Evolutionary conservation across 2,888 invertebrate genomes (phyloP).

Genomic region (Pandemis corylana): DNA sequence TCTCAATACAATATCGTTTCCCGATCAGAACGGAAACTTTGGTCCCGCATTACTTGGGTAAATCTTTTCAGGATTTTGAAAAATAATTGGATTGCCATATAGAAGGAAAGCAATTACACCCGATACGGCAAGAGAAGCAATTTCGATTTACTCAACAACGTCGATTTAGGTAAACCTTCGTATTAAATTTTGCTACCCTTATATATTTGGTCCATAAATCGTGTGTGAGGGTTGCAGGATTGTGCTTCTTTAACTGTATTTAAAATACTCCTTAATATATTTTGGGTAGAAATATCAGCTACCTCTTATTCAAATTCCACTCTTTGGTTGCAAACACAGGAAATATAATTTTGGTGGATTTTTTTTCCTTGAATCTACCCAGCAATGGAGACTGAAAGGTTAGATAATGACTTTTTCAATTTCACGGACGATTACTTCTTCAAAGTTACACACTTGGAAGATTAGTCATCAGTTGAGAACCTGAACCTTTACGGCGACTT

Average conservation of each 20-base stretch:
- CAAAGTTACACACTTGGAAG: too few species aligned
- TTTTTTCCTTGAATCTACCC: neutral
- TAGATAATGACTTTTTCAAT: too few species aligned
- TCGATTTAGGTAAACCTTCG: slow-evolving; percentile 73
- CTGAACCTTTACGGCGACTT: too few species aligned
- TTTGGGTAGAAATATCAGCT: slow-evolving; percentile 10
- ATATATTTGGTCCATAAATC: slow-evolving; percentile 70
- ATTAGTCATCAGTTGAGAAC: too few species aligned
- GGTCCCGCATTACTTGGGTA: slow-evolving; percentile 62
- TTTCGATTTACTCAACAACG: slow-evolving; percentile 72
- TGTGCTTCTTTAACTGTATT: slow-evolving; percentile 63
- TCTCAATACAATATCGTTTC: slow-evolving; percentile 70
- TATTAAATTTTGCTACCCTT: slow-evolving; percentile 66
- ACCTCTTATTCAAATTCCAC: neutral
- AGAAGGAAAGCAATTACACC: slow-evolving; percentile 80
- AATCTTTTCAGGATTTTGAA: slow-evolving; percentile 79
- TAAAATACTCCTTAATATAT: slow-evolving; percentile 61
- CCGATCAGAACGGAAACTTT: slow-evolving; percentile 69
- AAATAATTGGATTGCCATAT: slow-evolving; percentile 80
- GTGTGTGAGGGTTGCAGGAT: slow-evolving; percentile 64
- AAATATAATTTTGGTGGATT: too few species aligned
- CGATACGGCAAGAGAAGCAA: slow-evolving; percentile 66
- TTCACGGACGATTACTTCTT: too few species aligned
- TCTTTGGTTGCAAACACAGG: too few species aligned
- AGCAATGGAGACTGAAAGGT: too few species aligned